phyloP scores from a whole-genome alignment of 2,797 vertebrate species.

The Cirrhinus molitorella region DNA sequence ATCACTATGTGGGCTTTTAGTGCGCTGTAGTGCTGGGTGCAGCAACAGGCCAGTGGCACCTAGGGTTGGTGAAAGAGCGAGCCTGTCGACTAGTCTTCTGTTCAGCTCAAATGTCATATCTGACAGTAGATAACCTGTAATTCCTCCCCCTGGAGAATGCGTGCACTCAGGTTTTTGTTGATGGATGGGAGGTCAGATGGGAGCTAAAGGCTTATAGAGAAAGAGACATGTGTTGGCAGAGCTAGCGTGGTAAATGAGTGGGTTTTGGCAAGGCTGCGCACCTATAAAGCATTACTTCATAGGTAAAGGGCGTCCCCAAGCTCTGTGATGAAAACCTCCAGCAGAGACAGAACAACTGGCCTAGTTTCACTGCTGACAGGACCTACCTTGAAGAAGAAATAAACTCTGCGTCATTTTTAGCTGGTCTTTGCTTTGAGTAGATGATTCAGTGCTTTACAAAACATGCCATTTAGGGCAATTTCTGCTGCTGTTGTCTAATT shows the following conservation, averaged over 20 bases:
- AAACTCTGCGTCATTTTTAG: neutral
- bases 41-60: slow-evolving; percentile 8
- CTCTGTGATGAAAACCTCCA: slow-evolving; percentile 35
- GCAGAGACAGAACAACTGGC: slow-evolving; percentile 1
- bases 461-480: neutral
- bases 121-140: slow-evolving; percentile 48
- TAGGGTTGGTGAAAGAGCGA: slow-evolving; percentile 13
- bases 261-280: slow-evolving; percentile 21
- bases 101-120: slow-evolving; percentile 53
- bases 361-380: slow-evolving; percentile 23
- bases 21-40: neutral
- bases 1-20: slow-evolving; percentile 19
- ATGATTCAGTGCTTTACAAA: neutral
- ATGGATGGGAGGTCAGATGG: slow-evolving; percentile 55
- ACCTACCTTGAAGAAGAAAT: slow-evolving; percentile 7
- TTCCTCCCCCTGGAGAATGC: slow-evolving; percentile 42
- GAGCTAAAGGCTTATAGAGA: slow-evolving; percentile 42
- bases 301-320: slow-evolving; percentile 16
- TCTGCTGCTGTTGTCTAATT: neutral
- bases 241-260: slow-evolving; percentile 32
- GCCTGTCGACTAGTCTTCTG: slow-evolving; percentile 19
- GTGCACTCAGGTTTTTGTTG: slow-evolving; percentile 44
- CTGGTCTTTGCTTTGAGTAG: neutral
- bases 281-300: slow-evolving; percentile 20
- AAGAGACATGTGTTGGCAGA: slow-evolving; percentile 40